Evolutionary conservation across 1,140 invertebrate species (phyloP).

Genomic region (Caenorhabditis briggsae): DNA sequence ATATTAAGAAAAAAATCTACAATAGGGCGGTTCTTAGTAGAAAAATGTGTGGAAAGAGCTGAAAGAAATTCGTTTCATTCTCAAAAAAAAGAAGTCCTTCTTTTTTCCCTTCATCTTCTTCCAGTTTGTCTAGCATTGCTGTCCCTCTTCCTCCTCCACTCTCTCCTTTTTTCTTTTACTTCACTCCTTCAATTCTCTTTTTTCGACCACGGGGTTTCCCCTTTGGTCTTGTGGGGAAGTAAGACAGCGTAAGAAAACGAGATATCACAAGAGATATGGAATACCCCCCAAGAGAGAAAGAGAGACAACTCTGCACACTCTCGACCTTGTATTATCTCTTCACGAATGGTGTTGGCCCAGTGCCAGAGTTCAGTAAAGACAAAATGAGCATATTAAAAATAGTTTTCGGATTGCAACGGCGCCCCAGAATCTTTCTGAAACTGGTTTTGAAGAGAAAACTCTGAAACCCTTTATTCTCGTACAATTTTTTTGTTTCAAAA

Average conservation of each 20-base stretch:
- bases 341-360: not conserved
- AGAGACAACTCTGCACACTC: not conserved
- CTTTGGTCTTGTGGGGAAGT: conserved; percentile 31
- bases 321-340: not conserved
- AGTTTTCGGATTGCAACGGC: too few relatives aligned
- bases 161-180: not conserved
- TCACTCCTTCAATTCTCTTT: not conserved
- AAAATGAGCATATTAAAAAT: not conserved
- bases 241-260: not conserved
- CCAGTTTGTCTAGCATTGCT: conserved; percentile 22
- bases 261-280: conserved; percentile 14
- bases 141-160: not conserved
- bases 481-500: not conserved
- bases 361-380: conserved; percentile 1
- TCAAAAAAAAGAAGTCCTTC: conserved; percentile 23
- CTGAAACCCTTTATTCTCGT: conserved; percentile 1
- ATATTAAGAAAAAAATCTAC: not conserved
- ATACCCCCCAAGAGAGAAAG: not conserved
- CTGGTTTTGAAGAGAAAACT: not conserved
- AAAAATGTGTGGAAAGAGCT: not conserved
- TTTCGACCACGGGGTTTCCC: conserved; percentile 49
- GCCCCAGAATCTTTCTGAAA: not conserved
- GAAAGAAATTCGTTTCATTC: not conserved
- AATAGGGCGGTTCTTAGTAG: not conserved
- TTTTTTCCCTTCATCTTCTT: conserved; percentile 23